Percentiles rank a stretch among this genome's conserved stretches.
These are phyloP conservation scores for Cryptoleucopteryx plumbea DNA, from an alignment of 2,113 vertebrate genomes.

Conservation along the genomic window DNA sequence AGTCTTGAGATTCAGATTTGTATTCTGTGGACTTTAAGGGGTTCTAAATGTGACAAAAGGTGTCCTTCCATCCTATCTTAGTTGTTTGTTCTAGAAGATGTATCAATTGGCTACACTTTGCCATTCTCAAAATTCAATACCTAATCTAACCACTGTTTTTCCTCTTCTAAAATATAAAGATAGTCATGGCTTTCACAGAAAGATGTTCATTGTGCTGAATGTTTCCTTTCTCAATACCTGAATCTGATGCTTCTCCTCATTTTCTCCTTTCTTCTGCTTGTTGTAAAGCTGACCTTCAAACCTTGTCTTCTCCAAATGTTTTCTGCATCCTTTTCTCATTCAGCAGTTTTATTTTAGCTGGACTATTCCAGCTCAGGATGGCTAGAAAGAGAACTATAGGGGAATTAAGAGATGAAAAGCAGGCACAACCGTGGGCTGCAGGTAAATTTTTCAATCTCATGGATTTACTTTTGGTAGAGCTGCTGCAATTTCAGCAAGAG, in stretches of 20 bases:
- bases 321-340: constrained; percentile 74
- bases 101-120: not conserved
- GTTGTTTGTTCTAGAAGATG: not conserved
- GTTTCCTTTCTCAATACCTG: constrained; percentile 38
- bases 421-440: constrained; percentile 72
- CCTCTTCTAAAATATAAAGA: not conserved
- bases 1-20: not conserved
- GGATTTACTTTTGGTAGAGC: constrained; percentile 57
- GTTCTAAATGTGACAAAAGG: not conserved
- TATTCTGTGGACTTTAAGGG: not conserved
- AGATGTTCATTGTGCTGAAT: not conserved
- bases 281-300: constrained; percentile 64
- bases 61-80: not conserved
- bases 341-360: constrained; percentile 75
- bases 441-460: constrained; percentile 70
- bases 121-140: not conserved
- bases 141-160: not conserved
- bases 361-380: constrained; percentile 77
- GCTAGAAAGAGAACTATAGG: constrained; percentile 75
- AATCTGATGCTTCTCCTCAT: constrained; percentile 66
- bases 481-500: constrained; percentile 52
- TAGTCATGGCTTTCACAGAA: not conserved
- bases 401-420: constrained; percentile 75
- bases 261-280: constrained; percentile 68
- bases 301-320: constrained; percentile 70